Evolutionary conservation across 2,797 vertebrate species (phyloP), one percentile per base, ranked within the genome.

Genomic region (Passerculus sandwichensis): DNA sequence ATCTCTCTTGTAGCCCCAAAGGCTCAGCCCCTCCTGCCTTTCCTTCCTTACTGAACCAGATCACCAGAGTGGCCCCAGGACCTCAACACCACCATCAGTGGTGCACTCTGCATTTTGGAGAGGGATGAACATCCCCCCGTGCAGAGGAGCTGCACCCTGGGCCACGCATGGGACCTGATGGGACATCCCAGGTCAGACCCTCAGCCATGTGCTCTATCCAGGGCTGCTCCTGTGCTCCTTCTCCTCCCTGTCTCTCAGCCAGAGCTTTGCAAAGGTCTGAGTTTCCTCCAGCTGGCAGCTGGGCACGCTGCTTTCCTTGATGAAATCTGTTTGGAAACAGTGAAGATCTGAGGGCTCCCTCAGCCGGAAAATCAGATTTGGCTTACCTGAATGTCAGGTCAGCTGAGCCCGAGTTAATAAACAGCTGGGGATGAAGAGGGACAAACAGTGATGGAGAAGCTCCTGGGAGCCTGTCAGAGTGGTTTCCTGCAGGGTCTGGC

Each of bases 321-420:
- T 50, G 40, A 82, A 93, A 94, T 90, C 67, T 73, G 6, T 4
- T 82, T 74, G 54, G 69, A 74, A 94, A 77, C 1, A 0, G 51
- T 71, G 78, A 89, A 83, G 62, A 94, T 62, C 65, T 81, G 87
- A 94, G 72, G 51, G 51, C 38, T 90, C 53, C 27, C 62, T 96
- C 69, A 83, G 53, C 36, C 0, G 2, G 71, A 95, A 91, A 97
- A 82, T 77, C 75, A 74, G 57, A 66, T 82, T 48, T 1, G 2
- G 53, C 70, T 94, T 74, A 93, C 88, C 83, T 79, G 85, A 85
- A 91, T 74, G 56, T 71, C 73, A 76, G 72, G 76, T 92, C 69
- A 64, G 72, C 62, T 34, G 36, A 71, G 47, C 54, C 84, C 64
- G n/a, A 93, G 85, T 87, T 88, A 92, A 76, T 93, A 65, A 93